phyloP scores from a whole-genome alignment of 1,140 invertebrate genomes.

The Andricus grossulariae region DNA sequence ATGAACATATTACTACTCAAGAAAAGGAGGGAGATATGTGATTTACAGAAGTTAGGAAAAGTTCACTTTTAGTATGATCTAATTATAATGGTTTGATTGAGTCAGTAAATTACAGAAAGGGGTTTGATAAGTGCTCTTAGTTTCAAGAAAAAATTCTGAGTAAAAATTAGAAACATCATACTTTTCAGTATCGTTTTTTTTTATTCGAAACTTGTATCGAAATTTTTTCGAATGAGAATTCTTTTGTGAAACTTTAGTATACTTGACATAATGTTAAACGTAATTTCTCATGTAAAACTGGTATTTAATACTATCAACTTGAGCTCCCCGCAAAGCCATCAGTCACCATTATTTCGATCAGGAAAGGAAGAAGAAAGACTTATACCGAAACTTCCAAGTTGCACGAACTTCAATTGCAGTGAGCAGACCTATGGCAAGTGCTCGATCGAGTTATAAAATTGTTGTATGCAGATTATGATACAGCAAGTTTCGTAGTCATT shows the following conservation, averaged over 20 bases:
- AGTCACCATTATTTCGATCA: conserved; percentile 17
- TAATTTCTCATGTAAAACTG: conserved; percentile 9
- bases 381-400: conserved; percentile 4
- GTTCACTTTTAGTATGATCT: too few species aligned
- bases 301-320: not conserved
- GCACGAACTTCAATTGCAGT: conserved; percentile 8
- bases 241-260: not conserved
- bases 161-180: too few species aligned
- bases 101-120: too few species aligned
- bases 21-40: too few species aligned
- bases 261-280: conserved; percentile 50
- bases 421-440: conserved; percentile 11
- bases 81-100: too few species aligned
- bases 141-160: too few species aligned
- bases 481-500: conserved; percentile 28
- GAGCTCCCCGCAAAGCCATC: not conserved
- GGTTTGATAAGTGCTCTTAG: too few species aligned
- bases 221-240: not conserved
- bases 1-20: too few species aligned
- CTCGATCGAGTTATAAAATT: conserved; percentile 32
- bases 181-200: too few species aligned
- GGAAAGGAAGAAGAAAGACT: not conserved
- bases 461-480: conserved; percentile 27
- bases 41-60: too few species aligned
- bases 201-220: not conserved